phyloP scores from a whole-genome alignment of 2,113 vertebrate species.

The Hemichromis elongatus region DNA sequence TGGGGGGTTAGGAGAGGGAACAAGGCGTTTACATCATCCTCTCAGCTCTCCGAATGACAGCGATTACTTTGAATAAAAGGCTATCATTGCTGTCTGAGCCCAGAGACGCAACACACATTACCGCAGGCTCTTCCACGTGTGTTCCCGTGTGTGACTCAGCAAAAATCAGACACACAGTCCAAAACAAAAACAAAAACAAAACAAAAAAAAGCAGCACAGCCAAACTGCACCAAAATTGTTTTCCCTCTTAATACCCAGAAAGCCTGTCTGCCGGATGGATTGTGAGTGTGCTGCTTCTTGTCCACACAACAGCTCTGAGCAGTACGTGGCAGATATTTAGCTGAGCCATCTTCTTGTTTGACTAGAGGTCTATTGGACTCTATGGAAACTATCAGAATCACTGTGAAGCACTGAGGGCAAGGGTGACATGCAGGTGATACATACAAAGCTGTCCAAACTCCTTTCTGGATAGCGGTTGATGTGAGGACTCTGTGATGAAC shows the following conservation, averaged over 20 bases:
- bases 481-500: conserved; percentile 80
- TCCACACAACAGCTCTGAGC: conserved; percentile 26
- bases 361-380: conserved; percentile 1
- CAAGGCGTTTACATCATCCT: not conserved
- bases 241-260: conserved; percentile 37
- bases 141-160: conserved; percentile 40
- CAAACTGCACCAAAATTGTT: conserved; percentile 7
- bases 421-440: conserved; percentile 54
- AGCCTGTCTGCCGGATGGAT: conserved; percentile 51
- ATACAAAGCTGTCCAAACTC: conserved; percentile 70
- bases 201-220: conserved; percentile 4
- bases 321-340: conserved; percentile 4
- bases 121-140: conserved; percentile 5
- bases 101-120: not conserved
- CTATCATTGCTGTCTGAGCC: not conserved
- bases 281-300: conserved; percentile 20
- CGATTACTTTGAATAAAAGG: not conserved
- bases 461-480: conserved; percentile 63
- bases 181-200: too few relatives aligned
- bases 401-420: conserved; percentile 7
- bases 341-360: not conserved
- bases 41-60: not conserved
- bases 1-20: not conserved
- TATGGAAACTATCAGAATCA: conserved; percentile 45
- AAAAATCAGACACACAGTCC: not conserved